Base-by-base conservation (phyloP, 1,140 invertebrate genomes). In the Pollicipes pollicipes region DNA sequence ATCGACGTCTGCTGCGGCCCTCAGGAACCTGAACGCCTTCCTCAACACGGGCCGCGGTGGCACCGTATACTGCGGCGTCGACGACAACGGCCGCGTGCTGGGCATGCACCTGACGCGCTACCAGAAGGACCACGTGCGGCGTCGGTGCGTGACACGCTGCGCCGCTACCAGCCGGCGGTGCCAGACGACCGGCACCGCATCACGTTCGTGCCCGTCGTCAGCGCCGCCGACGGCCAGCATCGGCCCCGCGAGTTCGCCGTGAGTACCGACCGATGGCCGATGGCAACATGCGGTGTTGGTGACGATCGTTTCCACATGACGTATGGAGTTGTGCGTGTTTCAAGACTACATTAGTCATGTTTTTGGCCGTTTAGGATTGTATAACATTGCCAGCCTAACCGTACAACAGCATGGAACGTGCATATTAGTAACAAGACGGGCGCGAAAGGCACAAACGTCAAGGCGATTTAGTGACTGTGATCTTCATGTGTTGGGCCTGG, bases 1-100 rank as follows among this genome's bases (percentile, higher is more conserved):
- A n/a, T n/a, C n/a, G n/a, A n/a, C n/a, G n/a, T n/a, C n/a, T n/a
- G n/a, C n/a, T n/a, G n/a, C n/a, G n/a, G n/a, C 45, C 45, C 6
- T 2, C 64, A 66, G 64, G 28, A 66, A 66, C 28, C n/a, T 66
- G 28, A 66, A 66, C n/a, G 64, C 64, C n/a, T 66, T 66, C 28
- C 73, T 81, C 8, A 81, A 81, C 73, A 78, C 78, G 45, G 79
- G 79, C 0, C 72, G 73, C 66, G 80, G 80, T 63, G 80, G 80
- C 27, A 76, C 75, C 28, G 74, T 78, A 8, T 81, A 78, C 71
- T 74, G 79, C 13, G 80, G 80, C 30, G 76, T 81, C 2, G 70
- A 73, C 29, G 80, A 81, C 73, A 71, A 74, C 71, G 80, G 79
- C 10, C 66, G 30, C 21, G 76, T 79, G 0, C 69, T 74, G 66